Conservation (phyloP, 2,113 vertebrate species). For the Ceratotherium simum region DNA sequence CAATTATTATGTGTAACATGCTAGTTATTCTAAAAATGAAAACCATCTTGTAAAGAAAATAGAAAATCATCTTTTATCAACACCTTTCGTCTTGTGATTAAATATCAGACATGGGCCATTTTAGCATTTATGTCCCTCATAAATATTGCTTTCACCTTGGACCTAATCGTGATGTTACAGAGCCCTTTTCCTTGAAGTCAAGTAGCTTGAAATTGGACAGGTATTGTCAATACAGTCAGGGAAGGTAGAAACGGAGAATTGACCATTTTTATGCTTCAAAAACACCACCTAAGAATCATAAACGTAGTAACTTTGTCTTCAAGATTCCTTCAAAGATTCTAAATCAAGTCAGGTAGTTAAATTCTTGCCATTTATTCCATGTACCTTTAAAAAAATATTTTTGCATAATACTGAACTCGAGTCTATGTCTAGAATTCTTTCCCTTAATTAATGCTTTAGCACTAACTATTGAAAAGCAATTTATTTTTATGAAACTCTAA, state of each 20-base stretch:
- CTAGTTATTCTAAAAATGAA: neutral
- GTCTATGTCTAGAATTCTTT: neutral
- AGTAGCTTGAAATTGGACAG: constrained; percentile 20
- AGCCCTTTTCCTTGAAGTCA: constrained; percentile 48
- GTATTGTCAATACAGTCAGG: neutral
- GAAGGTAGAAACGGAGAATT: neutral
- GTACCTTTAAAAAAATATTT: neutral
- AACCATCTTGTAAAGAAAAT: neutral
- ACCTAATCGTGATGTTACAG: neutral
- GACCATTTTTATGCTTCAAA: neutral
- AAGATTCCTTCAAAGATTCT: neutral
- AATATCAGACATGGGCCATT: neutral
- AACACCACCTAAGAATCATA: neutral
- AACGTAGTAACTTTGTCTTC: neutral
- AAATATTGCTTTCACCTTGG: constrained; percentile 63
- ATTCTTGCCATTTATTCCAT: constrained; percentile 29
- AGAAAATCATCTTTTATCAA: neutral
- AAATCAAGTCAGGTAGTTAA: constrained; percentile 57
- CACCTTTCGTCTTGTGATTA: neutral
- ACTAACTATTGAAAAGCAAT: constrained; percentile 74
- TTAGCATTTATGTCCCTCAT: constrained; percentile 52
- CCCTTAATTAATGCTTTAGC: constrained; percentile 6
- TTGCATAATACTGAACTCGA: constrained; percentile 21
- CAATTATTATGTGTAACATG: neutral
- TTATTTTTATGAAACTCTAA: constrained; percentile 68